Evolutionary conservation across 2,888 invertebrate species (phyloP), one percentile per base, ranked within the genome.

Genomic region (Volucella inflata): DNA sequence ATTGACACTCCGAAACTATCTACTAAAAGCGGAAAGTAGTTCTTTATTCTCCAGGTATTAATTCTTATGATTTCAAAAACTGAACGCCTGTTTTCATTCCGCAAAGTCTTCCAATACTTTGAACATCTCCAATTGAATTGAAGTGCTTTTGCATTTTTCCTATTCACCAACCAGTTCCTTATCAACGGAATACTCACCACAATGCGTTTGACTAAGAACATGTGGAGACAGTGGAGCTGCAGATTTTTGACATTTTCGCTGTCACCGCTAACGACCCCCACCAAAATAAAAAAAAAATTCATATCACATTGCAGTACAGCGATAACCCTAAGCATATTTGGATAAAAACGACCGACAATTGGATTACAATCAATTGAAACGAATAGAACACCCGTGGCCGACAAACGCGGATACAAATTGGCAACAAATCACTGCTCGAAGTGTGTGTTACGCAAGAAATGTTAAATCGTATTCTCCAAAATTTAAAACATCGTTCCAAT

Each of bases 401-500:
- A 14, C 38, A 50, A 50, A 44, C 44, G 42, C 14, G 8, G 46
- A 38, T 21, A 55, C 14, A 21, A 74, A 70, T 74, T 74, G 38
- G 65, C 59, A 60, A 36, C 53, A 79, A 75, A 6, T 84, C 68
- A 64, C 59, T 46, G 53, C 46, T 55, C 9, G 48, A 1, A 40
- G 60, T 44, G 72, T 70, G 53, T 74, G 74, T 84, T 87, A 87
- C 77, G 83, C 87, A 84, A 87, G 84, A 74, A 82, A 87, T 90
- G 88, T 87, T 90, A 38, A 91, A 89, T 87, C 90, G 91, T 51
- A 87, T 91, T 50, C 87, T 91, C 62, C 80, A 85, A 30, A 90
- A 91, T 83, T 90, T 93, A 21, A 93, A 93, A 89, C 91, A 91
- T 87, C 93, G 93, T 75, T 93, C 93, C 3, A 91, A 92, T 51